phyloP scores from a whole-genome alignment of 2,888 invertebrate genomes.

The Tachina grossa region DNA sequence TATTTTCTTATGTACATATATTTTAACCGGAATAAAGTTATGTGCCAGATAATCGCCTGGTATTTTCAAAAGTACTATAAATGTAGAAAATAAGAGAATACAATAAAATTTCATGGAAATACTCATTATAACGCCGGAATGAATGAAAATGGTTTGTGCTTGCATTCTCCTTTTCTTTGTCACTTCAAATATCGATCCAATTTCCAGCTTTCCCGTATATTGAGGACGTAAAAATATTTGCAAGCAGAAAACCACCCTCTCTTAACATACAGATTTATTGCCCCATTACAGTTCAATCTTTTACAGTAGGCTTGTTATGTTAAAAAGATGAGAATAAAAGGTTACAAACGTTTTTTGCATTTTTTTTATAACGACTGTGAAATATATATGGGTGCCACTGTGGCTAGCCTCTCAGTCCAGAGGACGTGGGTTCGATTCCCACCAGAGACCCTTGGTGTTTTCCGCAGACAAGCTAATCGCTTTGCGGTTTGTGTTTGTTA shows the following conservation, averaged over 20 bases:
- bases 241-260: slow-evolving; percentile 50
- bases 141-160: background rate
- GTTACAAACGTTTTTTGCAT: too few species aligned
- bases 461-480: too few species aligned
- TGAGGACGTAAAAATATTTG: slow-evolving; percentile 4
- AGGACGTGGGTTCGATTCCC: too few species aligned
- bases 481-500: too few species aligned
- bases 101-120: background rate
- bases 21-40: background rate
- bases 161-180: slow-evolving; percentile 4
- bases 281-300: background rate
- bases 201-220: slow-evolving; percentile 61
- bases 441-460: too few species aligned
- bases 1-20: background rate
- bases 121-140: background rate
- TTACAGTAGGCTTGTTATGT: background rate
- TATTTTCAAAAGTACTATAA: slow-evolving; percentile 34
- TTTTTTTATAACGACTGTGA: too few species aligned
- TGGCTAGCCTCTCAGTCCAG: too few species aligned
- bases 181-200: slow-evolving; percentile 56
- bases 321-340: background rate
- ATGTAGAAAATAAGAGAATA: slow-evolving; percentile 4
- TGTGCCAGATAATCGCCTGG: slow-evolving; percentile 48
- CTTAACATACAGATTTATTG: slow-evolving; percentile 9
- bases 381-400: too few species aligned